Percentiles rank a stretch among this genome's conserved stretches.
These are phyloP conservation scores for Ceratitis capitata DNA, from an alignment of 1,140 invertebrate genomes.

Conservation along the genomic window DNA sequence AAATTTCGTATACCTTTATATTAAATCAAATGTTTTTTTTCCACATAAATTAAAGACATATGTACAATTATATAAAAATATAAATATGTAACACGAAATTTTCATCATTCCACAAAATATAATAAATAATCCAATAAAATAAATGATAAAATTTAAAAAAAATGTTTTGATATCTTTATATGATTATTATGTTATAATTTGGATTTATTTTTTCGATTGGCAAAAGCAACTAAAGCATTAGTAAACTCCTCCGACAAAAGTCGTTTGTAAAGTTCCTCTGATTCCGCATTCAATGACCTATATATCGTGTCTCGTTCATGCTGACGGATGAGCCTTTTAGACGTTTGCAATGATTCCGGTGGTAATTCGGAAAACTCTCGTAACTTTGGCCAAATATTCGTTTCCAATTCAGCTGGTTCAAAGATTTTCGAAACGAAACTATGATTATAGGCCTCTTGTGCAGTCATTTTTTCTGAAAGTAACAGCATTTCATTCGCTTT, in stretches of 20 bases:
- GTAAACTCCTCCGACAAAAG: constrained; percentile 51
- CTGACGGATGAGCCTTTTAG: constrained; percentile 51
- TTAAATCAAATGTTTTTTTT: neutral
- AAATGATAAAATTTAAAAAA: neutral
- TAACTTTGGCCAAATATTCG: constrained; percentile 55
- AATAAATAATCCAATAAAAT: neutral
- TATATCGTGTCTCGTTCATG: constrained; percentile 45
- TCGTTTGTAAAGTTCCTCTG: constrained; percentile 45
- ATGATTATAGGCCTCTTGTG: constrained; percentile 77
- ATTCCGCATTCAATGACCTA: constrained; percentile 49
- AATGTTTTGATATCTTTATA: too few relatives aligned
- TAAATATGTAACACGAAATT: neutral
- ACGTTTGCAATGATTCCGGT: constrained; percentile 48
- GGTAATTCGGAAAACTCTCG: constrained; percentile 51
- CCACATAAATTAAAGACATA: neutral
- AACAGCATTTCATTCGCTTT: constrained; percentile 84
- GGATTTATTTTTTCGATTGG: constrained; percentile 49
- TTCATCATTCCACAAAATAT: neutral
- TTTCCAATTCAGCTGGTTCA: constrained; percentile 49
- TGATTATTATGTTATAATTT: constrained; percentile 46
- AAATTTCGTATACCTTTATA: neutral
- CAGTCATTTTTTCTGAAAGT: constrained; percentile 82
- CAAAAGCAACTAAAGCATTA: constrained; percentile 53
- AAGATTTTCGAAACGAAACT: constrained; percentile 69
- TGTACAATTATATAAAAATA: too few relatives aligned